Conservation (phyloP, 2,888 invertebrate species). For the Lasius fuliginosus region DNA sequence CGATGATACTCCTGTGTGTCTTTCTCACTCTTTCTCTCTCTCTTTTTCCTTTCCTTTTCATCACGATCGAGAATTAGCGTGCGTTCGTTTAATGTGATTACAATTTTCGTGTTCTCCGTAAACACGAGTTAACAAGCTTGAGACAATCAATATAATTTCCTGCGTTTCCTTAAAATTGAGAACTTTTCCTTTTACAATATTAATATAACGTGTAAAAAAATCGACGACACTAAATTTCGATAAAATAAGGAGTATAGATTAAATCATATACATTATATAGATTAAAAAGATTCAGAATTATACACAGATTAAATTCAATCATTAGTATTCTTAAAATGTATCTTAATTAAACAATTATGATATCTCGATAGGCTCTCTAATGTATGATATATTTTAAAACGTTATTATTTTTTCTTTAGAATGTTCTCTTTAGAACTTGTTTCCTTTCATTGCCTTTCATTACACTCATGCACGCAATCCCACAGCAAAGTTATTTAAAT, state of each 20-base stretch:
- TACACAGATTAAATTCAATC: background rate
- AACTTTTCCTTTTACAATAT: background rate
- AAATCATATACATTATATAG: background rate
- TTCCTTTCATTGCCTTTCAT: too few relatives aligned
- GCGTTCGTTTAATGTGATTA: constrained; percentile 29
- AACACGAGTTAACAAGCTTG: constrained; percentile 32
- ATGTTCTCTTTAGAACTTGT: too few relatives aligned
- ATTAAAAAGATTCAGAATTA: constrained; percentile 1
- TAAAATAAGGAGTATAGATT: background rate
- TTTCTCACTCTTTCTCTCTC: background rate
- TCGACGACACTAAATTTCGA: background rate
- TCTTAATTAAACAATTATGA: constrained; percentile 18
- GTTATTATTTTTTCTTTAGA: too few relatives aligned
- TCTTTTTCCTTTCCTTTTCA: background rate
- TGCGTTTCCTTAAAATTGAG: constrained; percentile 14
- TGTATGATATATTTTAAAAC: background rate
- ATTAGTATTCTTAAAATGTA: background rate
- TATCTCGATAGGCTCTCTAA: background rate
- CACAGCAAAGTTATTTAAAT: background rate
- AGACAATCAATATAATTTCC: constrained; percentile 6
- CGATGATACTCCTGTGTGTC: constrained; percentile 22
- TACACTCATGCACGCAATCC: background rate
- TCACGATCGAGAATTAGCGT: background rate
- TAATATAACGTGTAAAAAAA: background rate
- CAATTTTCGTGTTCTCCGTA: constrained; percentile 28